These are phyloP conservation scores for Ametastegia equiseti DNA, from an alignment of 2,888 invertebrate genomes.

Conservation along the genomic window DNA sequence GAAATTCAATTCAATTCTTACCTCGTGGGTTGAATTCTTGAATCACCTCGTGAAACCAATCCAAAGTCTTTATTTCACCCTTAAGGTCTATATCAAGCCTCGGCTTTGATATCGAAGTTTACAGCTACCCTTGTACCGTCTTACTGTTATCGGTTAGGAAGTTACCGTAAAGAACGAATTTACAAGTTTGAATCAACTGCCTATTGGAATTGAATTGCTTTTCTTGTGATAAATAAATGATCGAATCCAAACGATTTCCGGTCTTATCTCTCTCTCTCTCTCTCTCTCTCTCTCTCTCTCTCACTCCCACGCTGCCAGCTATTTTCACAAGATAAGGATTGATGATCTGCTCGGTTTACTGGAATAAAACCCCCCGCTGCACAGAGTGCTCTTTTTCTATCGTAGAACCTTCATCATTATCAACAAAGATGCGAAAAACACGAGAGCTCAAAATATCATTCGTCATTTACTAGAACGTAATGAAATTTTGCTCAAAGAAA, in stretches of 20 bases:
- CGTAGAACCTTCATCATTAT: not conserved
- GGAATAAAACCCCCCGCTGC: not conserved
- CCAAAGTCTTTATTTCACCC: constrained; percentile 20
- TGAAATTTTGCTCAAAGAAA: not conserved
- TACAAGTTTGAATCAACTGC: constrained; percentile 14
- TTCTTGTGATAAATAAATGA: constrained; percentile 1
- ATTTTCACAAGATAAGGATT: not conserved
- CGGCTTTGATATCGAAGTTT: not conserved
- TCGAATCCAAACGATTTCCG: not conserved
- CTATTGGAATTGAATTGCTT: not conserved
- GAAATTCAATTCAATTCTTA: constrained; percentile 13
- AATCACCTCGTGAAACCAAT: not conserved
- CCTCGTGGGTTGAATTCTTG: constrained; percentile 14
- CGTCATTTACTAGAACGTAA: no score
- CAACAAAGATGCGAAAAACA: not conserved
- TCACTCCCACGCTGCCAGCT: no score
- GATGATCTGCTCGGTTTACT: not conserved
- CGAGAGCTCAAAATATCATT: no score
- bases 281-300: no score
- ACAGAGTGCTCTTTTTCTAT: not conserved
- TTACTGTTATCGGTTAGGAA: constrained; percentile 18
- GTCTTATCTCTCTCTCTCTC: not conserved
- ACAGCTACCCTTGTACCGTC: not conserved
- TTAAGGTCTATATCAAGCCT: not conserved
- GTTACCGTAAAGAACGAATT: constrained; percentile 3